These are phyloP conservation scores for Drosophila paracracens DNA, from an alignment of 2,888 invertebrate genomes.

Conservation along the genomic window DNA sequence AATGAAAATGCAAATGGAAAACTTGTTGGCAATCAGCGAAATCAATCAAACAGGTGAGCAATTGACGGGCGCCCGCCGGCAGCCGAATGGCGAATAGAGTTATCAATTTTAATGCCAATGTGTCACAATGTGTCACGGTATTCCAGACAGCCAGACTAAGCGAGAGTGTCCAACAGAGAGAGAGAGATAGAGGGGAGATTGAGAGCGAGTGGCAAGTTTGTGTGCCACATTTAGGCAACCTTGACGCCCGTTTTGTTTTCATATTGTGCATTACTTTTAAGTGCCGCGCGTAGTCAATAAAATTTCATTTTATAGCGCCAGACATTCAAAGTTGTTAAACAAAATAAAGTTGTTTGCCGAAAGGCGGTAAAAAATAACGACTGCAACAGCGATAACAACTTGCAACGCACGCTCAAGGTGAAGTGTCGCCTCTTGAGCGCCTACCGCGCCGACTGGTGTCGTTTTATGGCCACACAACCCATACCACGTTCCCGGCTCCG, in stretches of 20 bases:
- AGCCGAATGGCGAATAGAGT: slow-evolving; percentile 72
- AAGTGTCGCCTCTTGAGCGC: slow-evolving; percentile 60
- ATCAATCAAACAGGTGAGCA: slow-evolving; percentile 74
- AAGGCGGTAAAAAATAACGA: slow-evolving; percentile 56
- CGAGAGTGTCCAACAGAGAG: background rate
- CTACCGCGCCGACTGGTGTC: slow-evolving; percentile 53
- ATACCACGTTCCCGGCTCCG: background rate
- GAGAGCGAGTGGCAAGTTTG: slow-evolving; percentile 52
- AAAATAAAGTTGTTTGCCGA: slow-evolving; percentile 66
- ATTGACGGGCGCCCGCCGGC: slow-evolving; percentile 62
- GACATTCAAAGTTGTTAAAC: slow-evolving; percentile 47
- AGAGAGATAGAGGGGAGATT: background rate
- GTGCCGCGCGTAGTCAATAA: slow-evolving; percentile 62
- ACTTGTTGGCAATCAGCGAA: slow-evolving; percentile 76
- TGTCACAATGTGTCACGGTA: slow-evolving; percentile 68
- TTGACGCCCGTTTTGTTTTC: slow-evolving; percentile 47
- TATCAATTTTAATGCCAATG: slow-evolving; percentile 77
- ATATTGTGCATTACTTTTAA: slow-evolving; percentile 40
- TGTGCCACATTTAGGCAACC: slow-evolving; percentile 48
- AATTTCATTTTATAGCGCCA: slow-evolving; percentile 69
- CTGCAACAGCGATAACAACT: slow-evolving; percentile 38
- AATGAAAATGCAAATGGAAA: slow-evolving; percentile 69
- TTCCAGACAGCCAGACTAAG: slow-evolving; percentile 12
- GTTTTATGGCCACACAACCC: slow-evolving; percentile 45
- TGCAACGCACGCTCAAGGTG: slow-evolving; percentile 63